phyloP scores from a whole-genome alignment of 2,888 invertebrate species.

The Linhomoeus sp. region DNA sequence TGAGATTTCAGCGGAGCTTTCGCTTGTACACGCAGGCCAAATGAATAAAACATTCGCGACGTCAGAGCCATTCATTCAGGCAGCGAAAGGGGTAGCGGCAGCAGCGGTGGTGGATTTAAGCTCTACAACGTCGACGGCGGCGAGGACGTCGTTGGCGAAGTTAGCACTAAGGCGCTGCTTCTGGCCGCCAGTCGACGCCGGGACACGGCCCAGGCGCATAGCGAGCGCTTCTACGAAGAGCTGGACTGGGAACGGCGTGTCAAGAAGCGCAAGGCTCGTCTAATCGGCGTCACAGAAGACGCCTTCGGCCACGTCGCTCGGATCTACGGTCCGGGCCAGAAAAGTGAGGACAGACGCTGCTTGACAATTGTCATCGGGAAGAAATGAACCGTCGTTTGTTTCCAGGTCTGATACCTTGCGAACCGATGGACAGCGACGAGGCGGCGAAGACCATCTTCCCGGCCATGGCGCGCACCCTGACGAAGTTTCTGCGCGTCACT shows the following conservation, averaged over 20 bases:
- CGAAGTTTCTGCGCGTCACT: slow-evolving; percentile 84
- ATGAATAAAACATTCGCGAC: no score
- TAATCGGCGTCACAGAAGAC: slow-evolving; percentile 84
- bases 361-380: no score
- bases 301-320: slow-evolving; percentile 91
- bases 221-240: slow-evolving; percentile 91
- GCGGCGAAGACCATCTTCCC: slow-evolving; percentile 95
- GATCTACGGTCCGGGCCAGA: slow-evolving; percentile 35
- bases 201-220: slow-evolving; percentile 70
- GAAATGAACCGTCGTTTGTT: no score
- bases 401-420: no score
- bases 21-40: no score
- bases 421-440: slow-evolving; percentile 80
- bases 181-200: slow-evolving; percentile 59
- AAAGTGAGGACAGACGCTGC: no score
- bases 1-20: no score
- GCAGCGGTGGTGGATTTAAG: slow-evolving; percentile 55
- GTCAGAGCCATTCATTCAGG: no score
- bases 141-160: slow-evolving; percentile 13
- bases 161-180: background rate
- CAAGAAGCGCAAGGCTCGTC: slow-evolving; percentile 64
- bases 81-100: no score
- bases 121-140: slow-evolving; percentile 80
- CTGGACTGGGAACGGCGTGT: slow-evolving; percentile 71
- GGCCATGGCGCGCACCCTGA: slow-evolving; percentile 78